Evolutionary conservation across 2,797 vertebrate genomes (phyloP).

Genomic region (Avahi laniger): DNA sequence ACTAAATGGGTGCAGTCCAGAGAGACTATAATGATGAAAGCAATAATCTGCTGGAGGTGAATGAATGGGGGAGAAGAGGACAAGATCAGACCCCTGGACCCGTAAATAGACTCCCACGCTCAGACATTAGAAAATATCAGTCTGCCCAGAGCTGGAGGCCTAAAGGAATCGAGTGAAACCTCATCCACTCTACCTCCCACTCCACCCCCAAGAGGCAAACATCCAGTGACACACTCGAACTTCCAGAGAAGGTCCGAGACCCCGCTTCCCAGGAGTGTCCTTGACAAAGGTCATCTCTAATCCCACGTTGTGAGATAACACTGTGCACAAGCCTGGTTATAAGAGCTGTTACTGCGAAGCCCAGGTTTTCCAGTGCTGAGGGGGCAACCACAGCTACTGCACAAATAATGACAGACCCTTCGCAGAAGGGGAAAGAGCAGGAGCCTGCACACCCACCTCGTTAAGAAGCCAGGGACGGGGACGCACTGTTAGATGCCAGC

Average conservation of each 20-base stretch:
- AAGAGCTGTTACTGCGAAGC: neutral
- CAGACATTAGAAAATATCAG: neutral
- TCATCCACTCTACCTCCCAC: neutral
- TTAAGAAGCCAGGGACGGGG: neutral
- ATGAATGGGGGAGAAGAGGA: neutral
- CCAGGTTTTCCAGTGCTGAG: neutral
- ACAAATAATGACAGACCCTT: neutral
- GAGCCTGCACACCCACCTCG: neutral
- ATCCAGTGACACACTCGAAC: neutral
- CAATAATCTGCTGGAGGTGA: neutral
- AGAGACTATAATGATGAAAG: neutral
- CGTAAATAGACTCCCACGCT: neutral
- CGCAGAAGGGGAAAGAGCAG: neutral
- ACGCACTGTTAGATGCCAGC: neutral
- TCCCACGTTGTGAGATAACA: slow-evolving; percentile 3
- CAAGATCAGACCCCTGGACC: neutral
- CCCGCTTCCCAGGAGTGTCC: neutral
- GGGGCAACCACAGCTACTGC: neutral
- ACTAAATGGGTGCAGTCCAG: neutral
- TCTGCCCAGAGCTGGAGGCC: neutral
- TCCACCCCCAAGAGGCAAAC: neutral
- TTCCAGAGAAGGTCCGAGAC: neutral
- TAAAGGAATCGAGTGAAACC: neutral
- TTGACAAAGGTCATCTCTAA: slow-evolving; percentile 44
- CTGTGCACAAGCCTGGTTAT: neutral